Base-by-base conservation (phyloP, 2,888 invertebrate species). In the Heliconius cydno region DNA sequence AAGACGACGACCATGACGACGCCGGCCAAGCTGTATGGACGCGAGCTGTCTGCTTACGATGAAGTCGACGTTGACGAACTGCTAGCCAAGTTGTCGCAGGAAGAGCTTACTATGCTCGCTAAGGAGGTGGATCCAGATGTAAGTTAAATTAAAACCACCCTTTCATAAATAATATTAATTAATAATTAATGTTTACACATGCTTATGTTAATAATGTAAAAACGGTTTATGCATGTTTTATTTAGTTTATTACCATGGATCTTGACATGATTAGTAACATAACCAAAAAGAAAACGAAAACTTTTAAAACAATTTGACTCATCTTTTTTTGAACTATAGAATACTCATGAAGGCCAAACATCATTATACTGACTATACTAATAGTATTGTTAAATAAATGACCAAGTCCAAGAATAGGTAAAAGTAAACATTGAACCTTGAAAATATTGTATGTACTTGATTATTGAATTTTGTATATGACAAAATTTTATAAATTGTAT, bases 41-140 rank as follows among this genome's bases (percentile, higher is more conserved):
- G 98, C 93, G 98, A 98, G 93, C 95, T 98, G 88, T 97, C 97
- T 89, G 96, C 97, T 87, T 98, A 98, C 91, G 99, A 99, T 91
- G 98, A 99, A 92, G 97, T 99, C 89, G 99, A 99, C 92, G 98
- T 99, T 86, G 99, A 99, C 91, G 98, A 98, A 87, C 96, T 99
- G 82, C 95, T 99, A 87, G 96, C 98, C 79, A 98, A 99, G 92
- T 96, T 99, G 84, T 97, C 98, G 81, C 97, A 98, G 76, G 99
- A 99, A 91, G 99, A 99, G 96, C 97, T 99, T 85, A 98, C 98
- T 89, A 98, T 99, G 93, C 96, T 99, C 88, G 99, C 99, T 88
- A 98, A 98, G 95, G 99, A 99, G 96, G 99, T 99, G 86, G 99
- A 99, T 96, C 99, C 99, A 84, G 99, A 99, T 96, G 99, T 99